phyloP scores from a whole-genome alignment of 2,797 vertebrate species.

The Thalassophryne amazonica region DNA sequence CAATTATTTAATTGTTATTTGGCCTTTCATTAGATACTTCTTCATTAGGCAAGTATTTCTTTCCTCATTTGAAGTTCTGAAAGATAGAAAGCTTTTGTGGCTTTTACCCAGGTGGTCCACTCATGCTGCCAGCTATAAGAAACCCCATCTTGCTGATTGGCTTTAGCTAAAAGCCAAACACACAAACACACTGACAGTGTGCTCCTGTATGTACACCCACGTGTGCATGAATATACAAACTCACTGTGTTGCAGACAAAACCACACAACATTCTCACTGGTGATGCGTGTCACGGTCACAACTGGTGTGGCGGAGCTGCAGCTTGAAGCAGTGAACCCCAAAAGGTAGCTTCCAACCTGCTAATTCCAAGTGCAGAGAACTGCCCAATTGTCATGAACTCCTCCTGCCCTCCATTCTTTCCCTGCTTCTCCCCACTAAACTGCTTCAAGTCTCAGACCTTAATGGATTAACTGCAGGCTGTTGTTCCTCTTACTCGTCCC shows the following conservation, averaged over 20 bases:
- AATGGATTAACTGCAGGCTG: slow-evolving; percentile 62
- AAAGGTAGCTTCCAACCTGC: slow-evolving; percentile 38
- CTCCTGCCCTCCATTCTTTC: slow-evolving; percentile 52
- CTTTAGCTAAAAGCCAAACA: slow-evolving; percentile 47
- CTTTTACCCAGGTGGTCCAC: slow-evolving; percentile 51
- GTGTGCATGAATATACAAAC: neutral
- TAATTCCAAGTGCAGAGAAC: slow-evolving; percentile 61
- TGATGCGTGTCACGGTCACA: neutral
- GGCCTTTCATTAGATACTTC: slow-evolving; percentile 46
- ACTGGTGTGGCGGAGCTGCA: neutral
- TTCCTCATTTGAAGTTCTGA: slow-evolving; percentile 37
- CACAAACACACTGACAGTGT: slow-evolving; percentile 3
- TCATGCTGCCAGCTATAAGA: slow-evolving; percentile 51
- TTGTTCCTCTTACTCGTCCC: slow-evolving; percentile 16
- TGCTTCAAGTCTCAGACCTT: slow-evolving; percentile 49
- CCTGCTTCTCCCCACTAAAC: slow-evolving; percentile 54
- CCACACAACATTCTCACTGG: neutral
- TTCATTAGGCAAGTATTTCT: slow-evolving; percentile 47
- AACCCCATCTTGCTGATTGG: slow-evolving; percentile 59
- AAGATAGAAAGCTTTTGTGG: slow-evolving; percentile 73
- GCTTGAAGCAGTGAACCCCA: slow-evolving; percentile 28
- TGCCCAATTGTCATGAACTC: slow-evolving; percentile 76
- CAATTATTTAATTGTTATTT: slow-evolving; percentile 48
- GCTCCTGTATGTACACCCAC: neutral
- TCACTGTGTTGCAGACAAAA: neutral